Base-by-base conservation (phyloP, 2,888 invertebrate species). In the Athalia cordata region DNA sequence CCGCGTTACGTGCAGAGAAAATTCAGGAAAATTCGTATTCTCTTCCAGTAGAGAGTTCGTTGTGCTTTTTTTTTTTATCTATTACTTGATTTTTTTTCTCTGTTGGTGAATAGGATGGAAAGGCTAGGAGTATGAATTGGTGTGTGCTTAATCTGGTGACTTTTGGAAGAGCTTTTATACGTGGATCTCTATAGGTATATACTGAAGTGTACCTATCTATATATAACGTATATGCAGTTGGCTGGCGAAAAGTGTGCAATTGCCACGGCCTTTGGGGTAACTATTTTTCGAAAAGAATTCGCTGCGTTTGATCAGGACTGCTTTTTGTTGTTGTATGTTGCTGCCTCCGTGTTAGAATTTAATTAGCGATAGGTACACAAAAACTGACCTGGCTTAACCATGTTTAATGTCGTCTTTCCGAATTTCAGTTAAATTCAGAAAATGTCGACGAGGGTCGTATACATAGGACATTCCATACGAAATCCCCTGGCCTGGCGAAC, bases 11-110 rank as follows among this genome's bases (percentile, higher is more conserved):
- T 45, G 45, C 15, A 13, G 45, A 43, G 7, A 43, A 64, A 5
- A 29, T 68, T 29, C 9, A 68, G 52, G 68, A 9, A 68, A 52
- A 68, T 68, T 68, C 52, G 55, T 55, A 68, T 29, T 68, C 68
- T 68, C 52, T 15, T 29, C n/a, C 68, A 55, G 55, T 55, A 52
- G 52, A 68, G 55, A 9, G 55, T 68, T 52, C 29, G 45, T 47
- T 64, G 64, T 64, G 9, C 43, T 64, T 64, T 64, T 64, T 45
- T 64, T 64, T n/a, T 45, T 29, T n/a, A 4, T n/a, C 43, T 15
- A 4, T 15, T 64, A 9, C 29, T 43, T 43, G 29, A 43, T 64
- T n/a, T 11, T 59, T 11, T 59, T 4, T 59, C 59, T 59, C n/a
- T 59, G n/a, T 59, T 4, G 59, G 5, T 59, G 59, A 59, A 45